Conservation (phyloP, 1,140 invertebrate genomes). For the Anastatus disparis region DNA sequence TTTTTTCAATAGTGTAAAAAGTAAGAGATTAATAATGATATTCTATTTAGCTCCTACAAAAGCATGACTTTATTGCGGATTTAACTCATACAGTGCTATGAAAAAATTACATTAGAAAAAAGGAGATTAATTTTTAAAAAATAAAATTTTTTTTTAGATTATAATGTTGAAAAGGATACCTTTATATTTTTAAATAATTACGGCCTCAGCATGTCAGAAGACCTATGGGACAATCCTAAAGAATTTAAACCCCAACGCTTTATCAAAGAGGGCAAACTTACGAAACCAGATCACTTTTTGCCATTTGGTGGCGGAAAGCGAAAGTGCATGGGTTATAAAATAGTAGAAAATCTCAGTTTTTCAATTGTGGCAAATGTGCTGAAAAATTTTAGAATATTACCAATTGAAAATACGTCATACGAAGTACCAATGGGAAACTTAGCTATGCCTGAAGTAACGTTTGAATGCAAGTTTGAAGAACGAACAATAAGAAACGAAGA, state of each 20-base stretch:
- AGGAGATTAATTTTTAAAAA: no score
- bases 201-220: conserved; percentile 79
- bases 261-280: conserved; percentile 71
- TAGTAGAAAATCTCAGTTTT: conserved; percentile 82
- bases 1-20: no score
- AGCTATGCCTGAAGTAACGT: conserved; percentile 76
- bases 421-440: conserved; percentile 72
- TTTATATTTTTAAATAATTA: conserved; percentile 91
- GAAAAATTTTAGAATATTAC: conserved; percentile 78
- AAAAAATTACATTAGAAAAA: no score
- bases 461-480: conserved; percentile 70
- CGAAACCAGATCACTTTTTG: conserved; percentile 77
- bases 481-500: no score
- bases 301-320: conserved; percentile 89
- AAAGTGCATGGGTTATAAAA: conserved; percentile 88
- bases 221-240: conserved; percentile 73
- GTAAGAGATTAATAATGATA: no score
- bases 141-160: conserved; percentile 63
- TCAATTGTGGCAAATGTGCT: conserved; percentile 78
- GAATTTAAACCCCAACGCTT: conserved; percentile 75
- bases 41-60: no score
- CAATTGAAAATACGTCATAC: conserved; percentile 67
- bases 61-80: no score
- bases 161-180: conserved; percentile 80
- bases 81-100: no score